Evolutionary conservation across 2,888 invertebrate species (phyloP).

Genomic region (Dorcus hopei): DNA sequence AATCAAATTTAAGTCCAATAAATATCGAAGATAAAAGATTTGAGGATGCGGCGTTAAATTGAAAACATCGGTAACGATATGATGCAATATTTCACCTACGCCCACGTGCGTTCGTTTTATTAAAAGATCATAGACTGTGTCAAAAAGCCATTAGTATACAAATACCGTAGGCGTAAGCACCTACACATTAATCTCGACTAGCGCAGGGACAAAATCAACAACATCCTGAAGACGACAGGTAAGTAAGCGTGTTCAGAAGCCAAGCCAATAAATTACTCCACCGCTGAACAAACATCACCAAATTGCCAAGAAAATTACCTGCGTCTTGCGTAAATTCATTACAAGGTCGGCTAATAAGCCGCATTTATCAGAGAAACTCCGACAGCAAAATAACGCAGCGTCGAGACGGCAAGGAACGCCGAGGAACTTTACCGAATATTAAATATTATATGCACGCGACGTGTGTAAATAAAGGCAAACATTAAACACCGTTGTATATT

Average conservation of each 20-base stretch:
- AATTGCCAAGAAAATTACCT: conserved; percentile 49
- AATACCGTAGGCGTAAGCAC: conserved; percentile 29
- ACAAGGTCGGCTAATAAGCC: conserved; percentile 44
- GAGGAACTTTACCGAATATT: too few relatives aligned
- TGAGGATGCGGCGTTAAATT: too few relatives aligned
- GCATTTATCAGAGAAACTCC: conserved; percentile 36
- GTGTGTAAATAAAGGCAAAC: too few relatives aligned
- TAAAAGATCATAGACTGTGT: conserved; percentile 23
- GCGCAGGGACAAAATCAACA: conserved; percentile 22
- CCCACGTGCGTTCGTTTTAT: conserved; percentile 21
- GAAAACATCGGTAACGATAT: too few relatives aligned
- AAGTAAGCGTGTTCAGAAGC: conserved; percentile 27
- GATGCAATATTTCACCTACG: conserved; percentile 1
- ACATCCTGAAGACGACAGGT: conserved; percentile 30
- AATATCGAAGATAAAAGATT: too few relatives aligned
- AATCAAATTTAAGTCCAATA: too few relatives aligned
- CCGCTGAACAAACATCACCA: conserved; percentile 45
- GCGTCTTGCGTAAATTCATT: conserved; percentile 44
- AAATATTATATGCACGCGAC: too few relatives aligned
- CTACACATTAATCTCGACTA: conserved; percentile 26
- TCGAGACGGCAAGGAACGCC: neutral
- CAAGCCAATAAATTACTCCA: conserved; percentile 40
- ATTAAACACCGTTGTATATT: too few relatives aligned
- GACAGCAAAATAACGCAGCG: neutral
- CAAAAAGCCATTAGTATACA: conserved; percentile 28